These are phyloP conservation scores for Notodonta dromedarius DNA, from an alignment of 2,888 invertebrate species.

Conservation along the genomic window DNA sequence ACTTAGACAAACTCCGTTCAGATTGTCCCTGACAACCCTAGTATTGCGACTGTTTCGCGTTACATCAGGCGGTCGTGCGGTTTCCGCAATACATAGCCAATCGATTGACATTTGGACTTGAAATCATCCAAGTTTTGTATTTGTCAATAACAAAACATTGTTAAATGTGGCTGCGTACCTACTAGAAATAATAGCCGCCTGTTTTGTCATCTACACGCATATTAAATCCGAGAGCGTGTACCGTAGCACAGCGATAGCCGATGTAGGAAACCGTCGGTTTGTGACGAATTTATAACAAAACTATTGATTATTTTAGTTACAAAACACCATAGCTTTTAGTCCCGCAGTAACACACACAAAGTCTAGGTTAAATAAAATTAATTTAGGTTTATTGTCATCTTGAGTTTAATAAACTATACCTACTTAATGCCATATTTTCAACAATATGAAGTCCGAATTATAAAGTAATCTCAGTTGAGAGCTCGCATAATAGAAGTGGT, in stretches of 20 bases:
- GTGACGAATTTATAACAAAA: no score
- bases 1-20: neutral
- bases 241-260: no score
- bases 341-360: no score
- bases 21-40: neutral
- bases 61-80: conserved; percentile 17
- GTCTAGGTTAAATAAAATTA: neutral
- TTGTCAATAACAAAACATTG: neutral
- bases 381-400: neutral
- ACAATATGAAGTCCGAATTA: conserved; percentile 4
- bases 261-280: no score
- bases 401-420: neutral
- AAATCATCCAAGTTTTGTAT: neutral
- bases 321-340: no score
- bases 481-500: conserved; percentile 15
- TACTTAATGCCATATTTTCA: neutral
- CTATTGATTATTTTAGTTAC: no score
- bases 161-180: neutral
- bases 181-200: neutral
- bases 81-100: conserved; percentile 15
- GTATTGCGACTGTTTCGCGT: conserved; percentile 4
- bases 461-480: conserved; percentile 1
- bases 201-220: neutral
- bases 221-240: neutral
- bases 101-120: conserved; percentile 15